A percentile compares a stretch with the other conserved stretches of the same genome.
Conservation (phyloP, 2,113 vertebrate species). For the Ceratotherium simum region DNA sequence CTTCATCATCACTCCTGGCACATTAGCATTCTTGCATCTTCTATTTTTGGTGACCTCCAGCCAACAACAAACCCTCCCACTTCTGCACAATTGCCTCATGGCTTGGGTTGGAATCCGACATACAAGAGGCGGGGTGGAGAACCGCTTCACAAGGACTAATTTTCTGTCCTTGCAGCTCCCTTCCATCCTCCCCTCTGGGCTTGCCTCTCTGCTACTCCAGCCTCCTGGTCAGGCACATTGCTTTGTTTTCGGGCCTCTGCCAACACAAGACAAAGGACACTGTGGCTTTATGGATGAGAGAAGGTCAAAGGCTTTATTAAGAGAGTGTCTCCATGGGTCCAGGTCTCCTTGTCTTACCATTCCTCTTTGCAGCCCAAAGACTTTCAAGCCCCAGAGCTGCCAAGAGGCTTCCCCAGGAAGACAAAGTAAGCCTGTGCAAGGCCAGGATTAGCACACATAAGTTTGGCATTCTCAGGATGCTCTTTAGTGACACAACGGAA, state of each 20-base stretch:
- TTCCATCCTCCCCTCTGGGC: not conserved
- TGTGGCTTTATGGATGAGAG: not conserved
- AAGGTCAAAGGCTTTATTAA: not conserved
- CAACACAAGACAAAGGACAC: not conserved
- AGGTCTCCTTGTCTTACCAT: not conserved
- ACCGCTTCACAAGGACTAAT: not conserved
- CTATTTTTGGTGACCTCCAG: conserved; percentile 56
- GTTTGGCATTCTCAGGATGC: not conserved
- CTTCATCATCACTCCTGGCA: not conserved
- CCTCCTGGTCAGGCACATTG: not conserved
- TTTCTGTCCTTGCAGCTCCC: not conserved
- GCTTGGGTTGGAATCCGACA: conserved; percentile 17
- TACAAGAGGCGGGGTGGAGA: not conserved
- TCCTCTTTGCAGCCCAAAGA: not conserved
- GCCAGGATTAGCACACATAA: not conserved
- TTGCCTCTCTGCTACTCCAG: not conserved
- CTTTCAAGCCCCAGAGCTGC: not conserved
- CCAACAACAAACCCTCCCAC: conserved; percentile 34
- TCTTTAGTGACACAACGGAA: not conserved
- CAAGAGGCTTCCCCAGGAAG: not conserved
- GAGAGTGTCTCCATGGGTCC: not conserved
- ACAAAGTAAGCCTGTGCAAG: not conserved
- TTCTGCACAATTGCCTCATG: conserved; percentile 40
- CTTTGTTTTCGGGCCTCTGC: not conserved
- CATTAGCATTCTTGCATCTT: conserved; percentile 36